Evolutionary conservation across 2,888 invertebrate species (phyloP), one percentile per base, ranked within the genome.

Genomic region (Anoplius nigerrimus): DNA sequence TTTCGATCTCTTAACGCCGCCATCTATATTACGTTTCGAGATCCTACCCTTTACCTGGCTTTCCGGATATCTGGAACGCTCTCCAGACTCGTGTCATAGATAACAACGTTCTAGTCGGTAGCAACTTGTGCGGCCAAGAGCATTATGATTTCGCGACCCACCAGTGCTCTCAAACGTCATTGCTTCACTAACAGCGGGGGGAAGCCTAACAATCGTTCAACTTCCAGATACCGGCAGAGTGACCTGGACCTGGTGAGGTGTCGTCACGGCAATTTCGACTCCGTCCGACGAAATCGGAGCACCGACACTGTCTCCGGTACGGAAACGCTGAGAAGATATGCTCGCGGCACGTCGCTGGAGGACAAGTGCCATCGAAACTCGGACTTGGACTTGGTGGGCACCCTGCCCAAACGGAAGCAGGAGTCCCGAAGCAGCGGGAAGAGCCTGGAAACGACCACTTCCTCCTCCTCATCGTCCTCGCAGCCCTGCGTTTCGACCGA

Each of bases 171-270:
- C 8, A 6, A 34, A 34, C 34, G 6, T 34, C 11, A 34, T 6
- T 34, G 11, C 34, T 6, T 2, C 34, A 1, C 34, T 34, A 6
- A 34, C 34, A 34, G 11, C 8, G 11, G 6, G 1, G 11, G 6
- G 1, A 34, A 34, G 11, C 11, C 4, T 34, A 34, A 34, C 34
- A 34, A 34, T 13, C 34, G 11, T 34, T 34, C 4, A 34, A 34
- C 34, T 51, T 59, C 3, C 71, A 87, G 88, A 56, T 87, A 88
- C 68, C 85, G 87, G 34, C 87, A 86, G 43, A 86, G 86, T 24
- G 84, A 87, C 66, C 78, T 86, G 21, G 88, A 88, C 68, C 71
- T 86, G 51, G 83, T 86, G 20, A 79, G 84, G 51, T 86, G 85
- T 58, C 85, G 85, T n/a, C 84, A 86, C 58, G 83, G 84, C 15